Conservation (phyloP, 2,888 invertebrate species). For the Pardosa pseudoannulata region DNA sequence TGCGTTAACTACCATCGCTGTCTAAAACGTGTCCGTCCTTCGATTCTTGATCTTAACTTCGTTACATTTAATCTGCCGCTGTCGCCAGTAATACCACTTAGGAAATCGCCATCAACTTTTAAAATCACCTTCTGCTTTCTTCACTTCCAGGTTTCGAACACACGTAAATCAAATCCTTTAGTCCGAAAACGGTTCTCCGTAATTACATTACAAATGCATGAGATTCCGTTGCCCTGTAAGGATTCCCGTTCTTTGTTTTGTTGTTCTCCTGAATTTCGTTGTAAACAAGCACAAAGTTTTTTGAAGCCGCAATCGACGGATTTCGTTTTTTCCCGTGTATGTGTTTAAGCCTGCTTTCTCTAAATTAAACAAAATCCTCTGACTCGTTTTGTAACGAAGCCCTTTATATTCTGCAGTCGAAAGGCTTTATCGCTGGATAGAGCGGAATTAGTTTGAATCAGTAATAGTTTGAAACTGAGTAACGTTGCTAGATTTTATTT, state of each 20-base stretch:
- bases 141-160: neutral
- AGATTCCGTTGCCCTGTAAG: slow-evolving; percentile 35
- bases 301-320: neutral
- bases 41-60: too few relatives aligned
- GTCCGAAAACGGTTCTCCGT: neutral
- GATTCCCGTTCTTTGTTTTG: neutral
- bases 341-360: neutral
- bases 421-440: neutral
- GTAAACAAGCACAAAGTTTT: neutral
- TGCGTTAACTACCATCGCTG: too few relatives aligned
- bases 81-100: neutral
- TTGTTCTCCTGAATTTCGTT: neutral
- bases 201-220: slow-evolving; percentile 65
- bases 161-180: slow-evolving; percentile 11
- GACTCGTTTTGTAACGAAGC: neutral
- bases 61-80: too few relatives aligned
- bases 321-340: neutral
- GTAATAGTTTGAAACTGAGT: neutral
- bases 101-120: slow-evolving; percentile 29
- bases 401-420: slow-evolving; percentile 6
- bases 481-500: too few relatives aligned
- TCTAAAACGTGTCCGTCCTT: too few relatives aligned
- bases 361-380: neutral
- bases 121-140: slow-evolving; percentile 13
- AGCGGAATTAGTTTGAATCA: neutral